phyloP scores from a whole-genome alignment of 1,140 invertebrate species.

The Papilio machaon region DNA sequence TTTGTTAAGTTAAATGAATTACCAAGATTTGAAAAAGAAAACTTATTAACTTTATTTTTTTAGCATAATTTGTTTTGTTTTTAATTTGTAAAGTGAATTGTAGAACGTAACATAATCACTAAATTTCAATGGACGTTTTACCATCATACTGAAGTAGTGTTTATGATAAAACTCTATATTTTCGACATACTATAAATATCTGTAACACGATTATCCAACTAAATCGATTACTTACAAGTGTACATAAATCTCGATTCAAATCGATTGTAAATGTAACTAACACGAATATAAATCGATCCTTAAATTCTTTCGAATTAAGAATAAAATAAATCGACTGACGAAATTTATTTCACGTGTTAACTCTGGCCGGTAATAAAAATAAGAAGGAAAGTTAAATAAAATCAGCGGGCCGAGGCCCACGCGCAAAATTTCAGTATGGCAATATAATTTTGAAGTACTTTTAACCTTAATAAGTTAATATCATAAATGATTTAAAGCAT shows the following conservation, averaged over 20 bases:
- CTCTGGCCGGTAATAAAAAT: conserved; percentile 18
- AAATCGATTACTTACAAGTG: conserved; percentile 4
- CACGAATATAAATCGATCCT: conserved; percentile 31
- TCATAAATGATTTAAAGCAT: neutral
- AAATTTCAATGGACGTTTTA: too few relatives aligned
- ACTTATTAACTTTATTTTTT: too few relatives aligned
- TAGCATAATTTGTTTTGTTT: too few relatives aligned
- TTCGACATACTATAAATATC: conserved; percentile 1
- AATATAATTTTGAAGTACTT: conserved; percentile 16
- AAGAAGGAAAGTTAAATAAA: conserved; percentile 22
- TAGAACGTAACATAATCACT: too few relatives aligned
- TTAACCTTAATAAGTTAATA: neutral
- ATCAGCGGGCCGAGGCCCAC: conserved; percentile 13
- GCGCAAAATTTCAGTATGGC: neutral
- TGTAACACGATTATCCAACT: neutral
- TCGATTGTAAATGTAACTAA: conserved; percentile 29
- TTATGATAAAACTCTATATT: too few relatives aligned
- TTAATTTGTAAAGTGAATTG: too few relatives aligned
- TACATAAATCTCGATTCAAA: conserved; percentile 19
- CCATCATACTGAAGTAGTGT: too few relatives aligned
- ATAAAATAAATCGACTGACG: conserved; percentile 27
- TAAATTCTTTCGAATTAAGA: conserved; percentile 26
- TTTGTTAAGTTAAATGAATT: neutral
- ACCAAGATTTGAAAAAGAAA: too few relatives aligned
- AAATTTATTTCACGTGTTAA: conserved; percentile 34